Conservation (phyloP, 2,888 invertebrate genomes). For the Drosophila nigritarsus region DNA sequence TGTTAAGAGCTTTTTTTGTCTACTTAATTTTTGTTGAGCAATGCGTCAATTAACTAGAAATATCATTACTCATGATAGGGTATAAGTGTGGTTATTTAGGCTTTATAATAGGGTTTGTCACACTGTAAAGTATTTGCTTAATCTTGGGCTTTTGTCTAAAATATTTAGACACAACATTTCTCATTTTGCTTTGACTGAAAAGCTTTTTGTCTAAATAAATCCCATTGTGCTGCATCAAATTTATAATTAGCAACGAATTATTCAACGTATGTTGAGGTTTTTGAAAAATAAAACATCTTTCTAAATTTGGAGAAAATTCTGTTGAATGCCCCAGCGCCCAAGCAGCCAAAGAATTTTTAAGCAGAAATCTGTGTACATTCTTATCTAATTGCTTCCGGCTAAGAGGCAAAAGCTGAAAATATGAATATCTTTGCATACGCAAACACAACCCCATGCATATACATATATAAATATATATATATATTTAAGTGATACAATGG, state of each 20-base stretch:
- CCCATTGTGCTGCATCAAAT: neutral
- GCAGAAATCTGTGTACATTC: conserved; percentile 24
- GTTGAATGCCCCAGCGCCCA: conserved; percentile 36
- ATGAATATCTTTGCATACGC: conserved; percentile 5
- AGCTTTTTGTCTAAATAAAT: neutral
- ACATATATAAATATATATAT: neutral
- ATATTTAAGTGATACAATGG: neutral
- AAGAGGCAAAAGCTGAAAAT: conserved; percentile 29
- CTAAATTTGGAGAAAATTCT: conserved; percentile 25
- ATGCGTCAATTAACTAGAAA: conserved; percentile 1
- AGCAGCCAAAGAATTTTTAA: conserved; percentile 20
- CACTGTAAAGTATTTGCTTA: neutral
- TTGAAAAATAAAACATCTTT: conserved; percentile 21
- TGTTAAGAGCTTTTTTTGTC: conserved; percentile 23
- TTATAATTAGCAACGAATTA: neutral
- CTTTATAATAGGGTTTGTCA: neutral
- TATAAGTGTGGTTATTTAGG: neutral
- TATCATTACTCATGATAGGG: neutral
- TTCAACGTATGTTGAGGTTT: conserved; percentile 3
- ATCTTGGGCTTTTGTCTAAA: neutral
- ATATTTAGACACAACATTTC: neutral
- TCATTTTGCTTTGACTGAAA: neutral
- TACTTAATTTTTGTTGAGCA: neutral
- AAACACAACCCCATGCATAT: neutral
- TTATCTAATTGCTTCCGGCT: conserved; percentile 73